These are phyloP conservation scores for Lateolabrax maculatus DNA, from an alignment of 2,797 vertebrate species.

Conservation along the genomic window DNA sequence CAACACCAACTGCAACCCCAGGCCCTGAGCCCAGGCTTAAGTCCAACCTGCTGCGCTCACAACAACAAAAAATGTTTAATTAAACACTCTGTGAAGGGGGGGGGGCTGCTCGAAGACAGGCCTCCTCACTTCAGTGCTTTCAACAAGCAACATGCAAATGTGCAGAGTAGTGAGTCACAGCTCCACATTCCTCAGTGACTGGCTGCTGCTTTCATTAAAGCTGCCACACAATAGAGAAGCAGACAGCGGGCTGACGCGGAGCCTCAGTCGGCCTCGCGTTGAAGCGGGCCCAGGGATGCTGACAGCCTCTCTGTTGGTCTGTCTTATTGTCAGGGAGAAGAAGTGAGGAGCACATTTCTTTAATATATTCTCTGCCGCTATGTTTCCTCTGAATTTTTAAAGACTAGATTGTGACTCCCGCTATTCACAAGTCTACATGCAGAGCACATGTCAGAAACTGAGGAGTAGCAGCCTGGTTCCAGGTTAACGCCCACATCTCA, in stretches of 20 bases:
- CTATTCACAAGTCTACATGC: too few relatives aligned
- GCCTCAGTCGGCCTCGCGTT: constrained; percentile 27
- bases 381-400: background rate
- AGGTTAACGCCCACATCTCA: background rate
- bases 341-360: background rate
- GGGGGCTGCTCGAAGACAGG: background rate
- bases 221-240: constrained; percentile 50
- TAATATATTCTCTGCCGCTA: background rate
- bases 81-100: constrained; percentile 50
- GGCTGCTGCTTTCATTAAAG: constrained; percentile 57
- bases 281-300: background rate
- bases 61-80: constrained; percentile 75
- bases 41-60: constrained; percentile 68
- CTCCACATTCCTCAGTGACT: constrained; percentile 69
- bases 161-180: constrained; percentile 46
- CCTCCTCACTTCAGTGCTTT: constrained; percentile 26
- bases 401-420: too few relatives aligned
- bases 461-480: background rate
- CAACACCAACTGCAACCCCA: background rate
- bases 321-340: background rate
- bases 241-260: constrained; percentile 23
- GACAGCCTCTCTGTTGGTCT: fast-evolving
- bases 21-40: constrained; percentile 59
- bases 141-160: constrained; percentile 52
- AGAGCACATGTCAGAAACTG: too few relatives aligned